These are phyloP conservation scores for Fukomys damarensis DNA, from an alignment of 2,113 vertebrate genomes.

Conservation along the genomic window DNA sequence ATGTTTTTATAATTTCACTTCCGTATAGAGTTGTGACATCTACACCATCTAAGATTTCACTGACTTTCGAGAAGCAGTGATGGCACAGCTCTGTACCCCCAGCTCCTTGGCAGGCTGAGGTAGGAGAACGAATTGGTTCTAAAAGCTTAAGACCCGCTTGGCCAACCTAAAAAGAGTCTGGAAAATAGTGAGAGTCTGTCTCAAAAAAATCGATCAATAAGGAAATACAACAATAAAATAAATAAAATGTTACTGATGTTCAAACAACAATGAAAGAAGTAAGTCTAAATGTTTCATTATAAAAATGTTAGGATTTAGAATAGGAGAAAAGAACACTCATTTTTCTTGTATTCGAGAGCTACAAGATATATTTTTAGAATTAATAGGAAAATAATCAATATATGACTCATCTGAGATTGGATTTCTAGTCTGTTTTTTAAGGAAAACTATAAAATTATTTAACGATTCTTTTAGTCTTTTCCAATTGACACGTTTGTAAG, in stretches of 20 bases:
- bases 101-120: background rate
- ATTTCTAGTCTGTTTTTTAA: background rate
- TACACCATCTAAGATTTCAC: background rate
- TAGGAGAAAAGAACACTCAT: background rate
- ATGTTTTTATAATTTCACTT: background rate
- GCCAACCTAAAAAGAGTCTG: background rate
- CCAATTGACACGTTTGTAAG: background rate
- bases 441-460: constrained; percentile 30
- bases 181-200: too few species aligned
- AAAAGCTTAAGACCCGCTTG: background rate
- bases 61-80: background rate
- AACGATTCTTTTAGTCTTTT: background rate
- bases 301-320: background rate
- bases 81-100: too few species aligned
- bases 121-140: too few species aligned
- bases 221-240: background rate
- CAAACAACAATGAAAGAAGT: background rate
- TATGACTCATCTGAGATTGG: background rate
- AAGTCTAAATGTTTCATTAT: background rate
- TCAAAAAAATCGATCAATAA: background rate
- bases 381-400: background rate
- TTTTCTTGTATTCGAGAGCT: background rate
- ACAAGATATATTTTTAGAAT: background rate
- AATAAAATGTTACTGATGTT: background rate
- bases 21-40: background rate